Base-by-base conservation (phyloP, 2,113 vertebrate genomes). In the Zosterops hypoxanthus region DNA sequence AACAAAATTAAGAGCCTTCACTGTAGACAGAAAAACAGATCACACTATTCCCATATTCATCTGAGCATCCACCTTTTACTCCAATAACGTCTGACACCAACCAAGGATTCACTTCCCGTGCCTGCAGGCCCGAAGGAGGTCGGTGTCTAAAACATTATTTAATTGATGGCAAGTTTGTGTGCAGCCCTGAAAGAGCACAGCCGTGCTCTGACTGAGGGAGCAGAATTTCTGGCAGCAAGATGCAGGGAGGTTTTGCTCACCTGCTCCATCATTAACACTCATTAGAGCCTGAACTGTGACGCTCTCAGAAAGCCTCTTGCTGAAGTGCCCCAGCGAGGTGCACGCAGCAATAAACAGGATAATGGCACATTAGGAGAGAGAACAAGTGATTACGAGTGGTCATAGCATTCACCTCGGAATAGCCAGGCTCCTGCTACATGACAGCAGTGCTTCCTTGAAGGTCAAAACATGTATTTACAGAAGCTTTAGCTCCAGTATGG, bases 381-480 rank as follows among this genome's bases (percentile, higher is more conserved):
- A 92, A 89, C 90, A 70, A 82, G 94, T 41, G 88, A 94, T 84
- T 92, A 92, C 85, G 70, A 86, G 92, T 11, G 87, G 92, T 73
- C 94, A 75, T 71, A 93, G 87, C 82, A 80, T 63, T 82, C 91
- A 69, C 63, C 59, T 91, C 15, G 0, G 86, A 94, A 83, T 23
- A 75, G 78, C 59, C 85, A 85, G 84, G 94, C 81, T 90, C 34
- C 84, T 81, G 68, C 12, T 20, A 65, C 20, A 66, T 68, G 55
- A 84, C 78, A 92, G 53, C 46, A 66, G 14, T 63, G 69, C 49
- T 71, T 89, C 93, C 83, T 86, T 95, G 96, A 94, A 94, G 95
- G 94, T 93, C 91, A 95, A 86, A 95, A 86, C 69, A 71, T 8
- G 55, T 92, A 92, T 96, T 95, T 94, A 96, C 91, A 90, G 86